Evolutionary conservation across 1,140 invertebrate genomes (phyloP).

Genomic region (Ylistrum balloti): DNA sequence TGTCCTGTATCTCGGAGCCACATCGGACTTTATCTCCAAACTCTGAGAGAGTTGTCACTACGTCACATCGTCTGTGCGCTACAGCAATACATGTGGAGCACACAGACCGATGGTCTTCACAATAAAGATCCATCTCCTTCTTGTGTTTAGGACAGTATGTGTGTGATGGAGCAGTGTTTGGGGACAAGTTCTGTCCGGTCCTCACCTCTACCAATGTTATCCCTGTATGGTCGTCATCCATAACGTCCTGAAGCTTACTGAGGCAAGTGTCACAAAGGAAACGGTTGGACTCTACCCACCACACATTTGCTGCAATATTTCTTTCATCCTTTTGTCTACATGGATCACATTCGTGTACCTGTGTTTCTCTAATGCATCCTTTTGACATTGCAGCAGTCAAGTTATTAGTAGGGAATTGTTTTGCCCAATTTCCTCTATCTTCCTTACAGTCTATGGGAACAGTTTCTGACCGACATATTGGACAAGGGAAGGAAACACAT

Average conservation of each 20-base stretch:
- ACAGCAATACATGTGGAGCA: constrained; percentile 50
- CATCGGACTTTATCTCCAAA: not conserved
- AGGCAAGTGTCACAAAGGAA: constrained; percentile 54
- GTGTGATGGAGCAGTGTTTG: not conserved
- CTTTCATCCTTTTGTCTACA: constrained; percentile 50
- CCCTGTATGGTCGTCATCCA: constrained; percentile 48
- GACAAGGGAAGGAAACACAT: constrained; percentile 51
- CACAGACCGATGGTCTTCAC: constrained; percentile 56
- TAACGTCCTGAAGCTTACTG: constrained; percentile 51
- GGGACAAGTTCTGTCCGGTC: constrained; percentile 23
- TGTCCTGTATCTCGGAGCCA: not conserved
- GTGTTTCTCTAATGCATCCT: constrained; percentile 46
- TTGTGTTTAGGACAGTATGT: constrained; percentile 49
- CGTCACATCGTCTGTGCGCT: constrained; percentile 53
- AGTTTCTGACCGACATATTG: constrained; percentile 45
- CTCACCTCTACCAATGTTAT: constrained; percentile 49
- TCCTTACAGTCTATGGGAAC: constrained; percentile 50
- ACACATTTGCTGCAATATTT: constrained; percentile 50
- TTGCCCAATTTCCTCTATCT: constrained; percentile 49
- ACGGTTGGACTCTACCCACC: constrained; percentile 54
- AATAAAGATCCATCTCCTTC: constrained; percentile 56
- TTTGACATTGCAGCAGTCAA: constrained; percentile 55
- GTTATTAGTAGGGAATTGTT: constrained; percentile 56
- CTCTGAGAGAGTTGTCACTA: not conserved
- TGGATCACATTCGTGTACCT: constrained; percentile 51